phyloP scores from a whole-genome alignment of 2,888 invertebrate species.

The Zaprionus bogoriensis region DNA sequence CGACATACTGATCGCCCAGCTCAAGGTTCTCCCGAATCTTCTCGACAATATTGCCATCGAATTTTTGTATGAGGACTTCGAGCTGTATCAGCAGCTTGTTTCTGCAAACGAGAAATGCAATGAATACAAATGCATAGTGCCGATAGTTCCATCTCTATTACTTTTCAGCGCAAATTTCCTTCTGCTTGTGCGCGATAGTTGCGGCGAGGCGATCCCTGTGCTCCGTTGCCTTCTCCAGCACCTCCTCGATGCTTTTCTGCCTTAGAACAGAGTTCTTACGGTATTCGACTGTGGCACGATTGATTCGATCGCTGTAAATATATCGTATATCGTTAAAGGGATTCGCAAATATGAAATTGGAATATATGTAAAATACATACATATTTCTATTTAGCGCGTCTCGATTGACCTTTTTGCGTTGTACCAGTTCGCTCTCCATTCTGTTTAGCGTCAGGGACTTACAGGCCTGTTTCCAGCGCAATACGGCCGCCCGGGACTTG shows the following conservation, averaged over 20 bases:
- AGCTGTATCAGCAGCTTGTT: neutral
- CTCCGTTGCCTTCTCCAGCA: neutral
- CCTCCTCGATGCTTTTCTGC: neutral
- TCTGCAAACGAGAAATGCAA: neutral
- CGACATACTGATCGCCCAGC: neutral
- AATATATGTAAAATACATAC: no score
- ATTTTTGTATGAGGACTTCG: neutral
- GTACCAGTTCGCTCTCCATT: neutral
- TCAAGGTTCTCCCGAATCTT: neutral
- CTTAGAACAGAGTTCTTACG: neutral
- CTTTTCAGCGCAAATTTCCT: neutral
- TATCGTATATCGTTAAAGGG: no score
- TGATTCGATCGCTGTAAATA: neutral
- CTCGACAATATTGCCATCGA: neutral
- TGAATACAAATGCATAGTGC: neutral
- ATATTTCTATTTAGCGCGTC: neutral
- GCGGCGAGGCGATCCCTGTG: neutral
- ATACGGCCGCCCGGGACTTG: neutral
- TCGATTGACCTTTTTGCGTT: neutral
- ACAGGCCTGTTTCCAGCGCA: neutral
- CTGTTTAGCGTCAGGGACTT: neutral
- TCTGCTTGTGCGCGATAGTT: neutral
- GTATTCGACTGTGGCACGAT: neutral
- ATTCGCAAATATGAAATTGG: no score
- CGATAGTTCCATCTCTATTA: neutral